Evolutionary conservation across 2,797 vertebrate species (phyloP).

Genomic region (Eupleurogrammus muticus): DNA sequence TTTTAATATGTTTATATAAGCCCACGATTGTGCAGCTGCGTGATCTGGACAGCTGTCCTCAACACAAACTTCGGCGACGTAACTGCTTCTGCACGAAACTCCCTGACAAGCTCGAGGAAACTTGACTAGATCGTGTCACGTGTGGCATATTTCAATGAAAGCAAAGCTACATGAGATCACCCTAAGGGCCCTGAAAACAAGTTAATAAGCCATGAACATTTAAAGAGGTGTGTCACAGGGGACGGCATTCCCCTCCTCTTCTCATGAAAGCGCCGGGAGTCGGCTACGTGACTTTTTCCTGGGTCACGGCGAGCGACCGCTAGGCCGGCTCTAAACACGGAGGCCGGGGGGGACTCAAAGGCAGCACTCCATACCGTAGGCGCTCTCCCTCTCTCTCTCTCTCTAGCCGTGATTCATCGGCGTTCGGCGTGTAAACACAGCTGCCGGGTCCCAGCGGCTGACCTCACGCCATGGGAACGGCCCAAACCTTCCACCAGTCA

Average conservation of each 20-base stretch:
- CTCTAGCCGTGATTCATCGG: slow-evolving; percentile 58
- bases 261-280: not conserved
- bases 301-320: slow-evolving; percentile 33
- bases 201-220: not conserved
- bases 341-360: slow-evolving; percentile 47
- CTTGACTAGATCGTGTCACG: slow-evolving; percentile 1
- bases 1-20: slow-evolving; percentile 22
- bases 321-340: slow-evolving; percentile 69
- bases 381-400: slow-evolving; percentile 22
- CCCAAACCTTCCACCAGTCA: not conserved
- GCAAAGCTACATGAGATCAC: slow-evolving; percentile 24
- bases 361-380: slow-evolving; percentile 39
- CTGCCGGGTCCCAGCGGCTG: slow-evolving; percentile 48
- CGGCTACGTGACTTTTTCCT: not conserved
- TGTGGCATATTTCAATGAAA: slow-evolving; percentile 1
- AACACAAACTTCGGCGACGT: slow-evolving; percentile 25
- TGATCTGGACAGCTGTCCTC: slow-evolving; percentile 34
- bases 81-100: slow-evolving; percentile 28
- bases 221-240: not conserved
- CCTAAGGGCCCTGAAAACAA: not conserved
- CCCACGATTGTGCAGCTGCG: slow-evolving; percentile 14
- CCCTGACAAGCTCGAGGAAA: slow-evolving; percentile 10
- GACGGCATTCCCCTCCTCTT: not conserved
- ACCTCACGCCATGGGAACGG: not conserved
- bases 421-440: slow-evolving; percentile 68